phyloP scores from a whole-genome alignment of 1,140 invertebrate species.

The Leptopilina clavipes region DNA sequence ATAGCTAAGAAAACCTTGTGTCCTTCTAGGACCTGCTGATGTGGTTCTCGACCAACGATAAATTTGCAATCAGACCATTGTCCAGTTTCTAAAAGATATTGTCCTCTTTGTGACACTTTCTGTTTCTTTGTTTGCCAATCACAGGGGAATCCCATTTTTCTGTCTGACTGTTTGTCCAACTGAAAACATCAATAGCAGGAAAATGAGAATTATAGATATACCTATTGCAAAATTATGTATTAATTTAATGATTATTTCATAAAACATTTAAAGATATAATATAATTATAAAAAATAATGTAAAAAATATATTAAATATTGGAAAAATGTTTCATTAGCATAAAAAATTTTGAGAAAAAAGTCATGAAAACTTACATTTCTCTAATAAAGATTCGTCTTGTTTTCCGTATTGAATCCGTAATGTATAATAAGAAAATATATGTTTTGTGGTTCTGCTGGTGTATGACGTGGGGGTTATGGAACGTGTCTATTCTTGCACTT shows the following conservation, averaged over 20 bases:
- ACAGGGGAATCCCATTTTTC: conserved; percentile 61
- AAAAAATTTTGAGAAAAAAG: neutral
- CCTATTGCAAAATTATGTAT: too few relatives aligned
- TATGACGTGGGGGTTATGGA: conserved; percentile 1
- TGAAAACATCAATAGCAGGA: neutral
- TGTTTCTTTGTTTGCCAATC: conserved; percentile 85
- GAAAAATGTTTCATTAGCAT: neutral
- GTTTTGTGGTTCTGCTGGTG: neutral
- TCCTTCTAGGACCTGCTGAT: conserved; percentile 82
- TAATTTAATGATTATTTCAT: too few relatives aligned
- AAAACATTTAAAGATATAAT: too few relatives aligned
- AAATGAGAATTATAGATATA: too few relatives aligned
- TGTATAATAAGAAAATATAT: neutral
- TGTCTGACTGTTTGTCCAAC: neutral
- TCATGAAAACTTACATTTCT: neutral
- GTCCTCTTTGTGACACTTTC: conserved; percentile 81
- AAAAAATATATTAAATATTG: neutral
- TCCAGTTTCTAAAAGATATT: conserved; percentile 82
- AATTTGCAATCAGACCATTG: conserved; percentile 89
- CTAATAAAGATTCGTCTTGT: neutral
- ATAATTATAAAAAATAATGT: neutral
- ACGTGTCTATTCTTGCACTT: conserved; percentile 2
- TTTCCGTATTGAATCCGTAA: conserved; percentile 11
- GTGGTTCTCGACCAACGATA: conserved; percentile 85
- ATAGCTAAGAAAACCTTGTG: conserved; percentile 89